phyloP scores from a whole-genome alignment of 2,888 invertebrate genomes.

The Volucella bombylans region DNA sequence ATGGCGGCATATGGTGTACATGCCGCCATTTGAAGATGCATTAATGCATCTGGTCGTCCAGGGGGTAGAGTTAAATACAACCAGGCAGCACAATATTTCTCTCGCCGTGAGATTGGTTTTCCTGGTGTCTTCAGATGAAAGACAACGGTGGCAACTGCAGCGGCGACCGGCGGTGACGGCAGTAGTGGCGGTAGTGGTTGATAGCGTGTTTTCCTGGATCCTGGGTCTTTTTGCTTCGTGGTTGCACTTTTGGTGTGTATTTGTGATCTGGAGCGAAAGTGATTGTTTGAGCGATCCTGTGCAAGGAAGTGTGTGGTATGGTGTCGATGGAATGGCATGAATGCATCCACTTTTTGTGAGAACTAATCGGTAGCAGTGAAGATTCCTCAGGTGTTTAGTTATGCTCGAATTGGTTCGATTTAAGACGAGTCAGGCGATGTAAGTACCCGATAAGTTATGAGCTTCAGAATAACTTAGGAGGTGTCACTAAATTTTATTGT shows the following conservation, averaged over 20 bases:
- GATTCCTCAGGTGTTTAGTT: conserved; percentile 14
- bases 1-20: conserved; percentile 43
- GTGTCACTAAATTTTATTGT: conserved; percentile 16
- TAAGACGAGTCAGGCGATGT: conserved; percentile 34
- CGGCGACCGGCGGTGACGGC: conserved; percentile 18
- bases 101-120: conserved; percentile 64
- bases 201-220: conserved; percentile 47
- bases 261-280: conserved; percentile 71
- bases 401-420: conserved; percentile 32
- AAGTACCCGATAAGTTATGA: conserved; percentile 32
- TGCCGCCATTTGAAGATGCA: conserved; percentile 68
- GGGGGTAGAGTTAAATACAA: conserved; percentile 63
- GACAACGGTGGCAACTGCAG: not conserved
- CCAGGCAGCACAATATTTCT: conserved; percentile 63
- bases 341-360: conserved; percentile 24
- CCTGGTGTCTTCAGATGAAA: not conserved
- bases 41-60: conserved; percentile 57
- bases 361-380: conserved; percentile 10
- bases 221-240: conserved; percentile 18
- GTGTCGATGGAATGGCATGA: conserved; percentile 39
- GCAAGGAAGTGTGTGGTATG: conserved; percentile 49
- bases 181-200: not conserved
- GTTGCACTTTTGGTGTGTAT: conserved; percentile 60
- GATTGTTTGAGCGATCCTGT: conserved; percentile 62
- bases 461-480: not conserved